Evolutionary conservation across 2,113 vertebrate species (phyloP), one percentile per base, ranked within the genome.

Genomic region (Talpa occidentalis): DNA sequence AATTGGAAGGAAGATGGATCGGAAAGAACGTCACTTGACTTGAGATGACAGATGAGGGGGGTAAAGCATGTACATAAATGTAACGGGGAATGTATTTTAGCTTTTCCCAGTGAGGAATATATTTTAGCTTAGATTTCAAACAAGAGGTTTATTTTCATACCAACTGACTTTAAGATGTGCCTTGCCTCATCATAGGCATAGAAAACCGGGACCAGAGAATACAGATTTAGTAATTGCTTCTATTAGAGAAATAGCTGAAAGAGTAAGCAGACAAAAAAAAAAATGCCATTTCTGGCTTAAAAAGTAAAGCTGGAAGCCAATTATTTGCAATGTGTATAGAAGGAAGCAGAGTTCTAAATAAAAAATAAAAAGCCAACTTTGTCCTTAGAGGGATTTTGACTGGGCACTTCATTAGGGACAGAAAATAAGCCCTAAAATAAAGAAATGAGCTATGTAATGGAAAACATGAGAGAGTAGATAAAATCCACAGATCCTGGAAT

Each of bases 321-420:
- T 21, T 62, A 37, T 84, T 88, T 89, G 37, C 69, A 86, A 6
- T 64, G 37, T 64, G 0, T 35, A 73, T 26, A 42, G 32, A 86
- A 81, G 93, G 32, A 93, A 86, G 59, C 3, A 37, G 35, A 84
- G 28, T 69, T 70, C 21, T 88, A 11, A 37, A 56, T 72, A 52
- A 90, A 70, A 94, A 79, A 84, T 42, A 62, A 70, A 83, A 47
- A 69, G 85, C 28, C 42, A 47, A 74, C 19, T 90, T 79, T 80
- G 54, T 86, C 70, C 28, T 90, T 77, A 35, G 67, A 77, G 26
- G 40, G 59, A 74, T 73, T 74, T 64, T 89, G 73, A 91, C 32
- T 12, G 30, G 44, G 16, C 47, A 30, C 21, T 85, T 81, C 24
- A 54, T 49, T 40, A 79, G 47, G 30, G 66, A n/a, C 8, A 92